Conservation (phyloP, 2,888 invertebrate species). For the Folsomia candida region DNA sequence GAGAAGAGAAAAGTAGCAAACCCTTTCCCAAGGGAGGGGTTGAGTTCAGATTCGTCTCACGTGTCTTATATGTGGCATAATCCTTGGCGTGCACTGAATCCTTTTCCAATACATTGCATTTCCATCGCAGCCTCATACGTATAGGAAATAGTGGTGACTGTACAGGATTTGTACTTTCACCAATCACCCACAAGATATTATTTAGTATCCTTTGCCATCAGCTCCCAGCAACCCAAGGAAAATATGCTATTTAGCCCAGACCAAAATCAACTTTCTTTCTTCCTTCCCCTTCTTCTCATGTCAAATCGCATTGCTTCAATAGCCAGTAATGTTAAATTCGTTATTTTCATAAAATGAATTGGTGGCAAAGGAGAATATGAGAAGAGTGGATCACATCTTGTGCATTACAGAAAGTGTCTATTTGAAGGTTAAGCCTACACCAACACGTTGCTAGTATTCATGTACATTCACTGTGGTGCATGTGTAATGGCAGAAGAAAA, state of each 20-base stretch:
- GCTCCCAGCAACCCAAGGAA: background rate
- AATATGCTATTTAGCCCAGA: too few species aligned
- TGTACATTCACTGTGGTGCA: too few species aligned
- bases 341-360: too few species aligned
- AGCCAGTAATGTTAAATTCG: background rate
- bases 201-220: too few species aligned
- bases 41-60: constrained; percentile 12
- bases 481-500: too few species aligned
- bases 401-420: background rate
- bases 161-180: background rate
- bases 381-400: background rate
- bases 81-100: constrained; percentile 16
- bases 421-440: background rate
- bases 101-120: constrained; percentile 18
- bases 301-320: background rate
- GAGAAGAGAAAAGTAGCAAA: too few species aligned
- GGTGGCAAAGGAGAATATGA: too few species aligned
- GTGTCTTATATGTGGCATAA: constrained; percentile 13
- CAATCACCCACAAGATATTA: background rate
- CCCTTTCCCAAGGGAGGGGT: background rate
- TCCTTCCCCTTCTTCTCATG: too few species aligned
- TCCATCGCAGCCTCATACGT: background rate
- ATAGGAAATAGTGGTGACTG: background rate
- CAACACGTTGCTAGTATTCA: too few species aligned
- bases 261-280: constrained; percentile 6